These are phyloP conservation scores for Bellardia pandia DNA, from an alignment of 2,888 invertebrate genomes.

Conservation along the genomic window DNA sequence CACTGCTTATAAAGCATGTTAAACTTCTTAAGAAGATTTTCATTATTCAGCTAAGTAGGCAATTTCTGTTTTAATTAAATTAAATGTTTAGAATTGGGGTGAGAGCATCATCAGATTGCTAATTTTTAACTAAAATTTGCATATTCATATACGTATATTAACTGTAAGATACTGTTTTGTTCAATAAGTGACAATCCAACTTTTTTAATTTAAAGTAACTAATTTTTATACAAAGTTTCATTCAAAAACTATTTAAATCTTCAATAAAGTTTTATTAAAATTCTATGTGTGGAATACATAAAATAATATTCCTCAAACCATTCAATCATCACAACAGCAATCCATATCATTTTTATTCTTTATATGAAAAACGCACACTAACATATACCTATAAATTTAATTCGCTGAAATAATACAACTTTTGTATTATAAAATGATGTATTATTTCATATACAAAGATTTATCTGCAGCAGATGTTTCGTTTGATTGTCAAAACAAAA, in stretches of 20 bases:
- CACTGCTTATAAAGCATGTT: neutral
- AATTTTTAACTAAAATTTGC: no score
- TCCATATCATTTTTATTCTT: neutral
- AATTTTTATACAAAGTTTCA: neutral
- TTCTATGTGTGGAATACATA: neutral
- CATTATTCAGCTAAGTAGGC: neutral
- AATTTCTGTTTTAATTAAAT: constrained; percentile 4
- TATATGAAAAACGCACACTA: neutral
- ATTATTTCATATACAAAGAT: constrained; percentile 1
- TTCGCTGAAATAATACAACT: neutral
- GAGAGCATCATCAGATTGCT: neutral
- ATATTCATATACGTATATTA: no score
- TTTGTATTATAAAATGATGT: neutral
- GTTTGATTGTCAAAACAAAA: constrained; percentile 28
- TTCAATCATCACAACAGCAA: neutral
- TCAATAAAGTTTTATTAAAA: no score
- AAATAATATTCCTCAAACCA: neutral
- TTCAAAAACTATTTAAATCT: neutral
- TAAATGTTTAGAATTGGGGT: neutral
- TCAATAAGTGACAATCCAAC: no score
- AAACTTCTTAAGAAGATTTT: neutral
- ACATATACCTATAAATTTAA: neutral
- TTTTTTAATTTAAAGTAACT: no score
- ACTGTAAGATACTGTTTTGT: no score
- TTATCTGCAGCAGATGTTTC: constrained; percentile 37